phyloP scores from a whole-genome alignment of 2,888 invertebrate genomes.

The Tetanocera ferruginea region DNA sequence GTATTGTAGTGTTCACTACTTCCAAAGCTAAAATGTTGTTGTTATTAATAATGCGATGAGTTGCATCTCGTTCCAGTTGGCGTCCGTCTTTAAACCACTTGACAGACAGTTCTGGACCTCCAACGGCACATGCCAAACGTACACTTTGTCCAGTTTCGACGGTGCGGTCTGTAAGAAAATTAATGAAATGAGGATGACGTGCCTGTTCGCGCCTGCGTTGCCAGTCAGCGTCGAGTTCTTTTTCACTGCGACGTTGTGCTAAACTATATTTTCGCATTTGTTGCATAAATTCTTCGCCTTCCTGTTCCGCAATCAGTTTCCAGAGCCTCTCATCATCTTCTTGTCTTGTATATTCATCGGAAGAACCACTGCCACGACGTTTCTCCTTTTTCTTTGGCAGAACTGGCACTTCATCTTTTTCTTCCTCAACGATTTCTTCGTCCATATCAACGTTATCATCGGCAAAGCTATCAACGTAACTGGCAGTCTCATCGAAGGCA shows the following conservation, averaged over 20 bases:
- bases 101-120: constrained; percentile 79
- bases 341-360: constrained; percentile 66
- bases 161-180: constrained; percentile 80
- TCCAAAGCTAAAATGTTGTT: constrained; percentile 75
- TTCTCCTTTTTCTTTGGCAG: constrained; percentile 51
- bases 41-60: constrained; percentile 70
- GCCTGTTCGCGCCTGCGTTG: constrained; percentile 67
- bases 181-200: constrained; percentile 66
- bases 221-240: constrained; percentile 68
- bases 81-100: constrained; percentile 82
- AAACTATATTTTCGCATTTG: constrained; percentile 67
- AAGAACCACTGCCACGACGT: constrained; percentile 64
- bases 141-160: constrained; percentile 81
- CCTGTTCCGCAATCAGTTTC: constrained; percentile 66
- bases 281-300: constrained; percentile 66
- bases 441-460: constrained; percentile 47
- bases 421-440: constrained; percentile 53
- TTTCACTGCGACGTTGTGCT: constrained; percentile 63
- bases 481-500: constrained; percentile 56
- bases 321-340: constrained; percentile 65
- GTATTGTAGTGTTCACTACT: constrained; percentile 73
- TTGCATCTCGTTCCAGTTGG: constrained; percentile 68
- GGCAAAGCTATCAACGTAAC: constrained; percentile 52
- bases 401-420: constrained; percentile 55
- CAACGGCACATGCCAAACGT: constrained; percentile 83